Percentiles rank a stretch among this genome's conserved stretches.
Evolutionary conservation across 2,888 invertebrate species (phyloP).

Genomic region (Drosophila rellima): DNA sequence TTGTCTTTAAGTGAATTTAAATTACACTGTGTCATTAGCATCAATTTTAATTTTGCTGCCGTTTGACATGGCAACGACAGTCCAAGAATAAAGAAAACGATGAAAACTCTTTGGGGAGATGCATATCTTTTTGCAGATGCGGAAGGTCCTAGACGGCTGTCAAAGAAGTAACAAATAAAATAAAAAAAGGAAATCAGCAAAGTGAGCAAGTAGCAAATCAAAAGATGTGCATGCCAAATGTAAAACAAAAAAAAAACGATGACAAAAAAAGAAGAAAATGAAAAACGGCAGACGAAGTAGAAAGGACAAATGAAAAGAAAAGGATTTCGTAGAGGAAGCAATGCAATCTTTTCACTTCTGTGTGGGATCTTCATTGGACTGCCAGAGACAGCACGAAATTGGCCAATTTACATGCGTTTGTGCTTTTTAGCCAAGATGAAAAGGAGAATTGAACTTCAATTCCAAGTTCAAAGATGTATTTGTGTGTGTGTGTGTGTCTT

Average conservation of each 20-base stretch:
- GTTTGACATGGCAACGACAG: constrained; percentile 49
- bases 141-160: constrained; percentile 49
- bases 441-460: constrained; percentile 72
- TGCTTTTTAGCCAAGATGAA: constrained; percentile 52
- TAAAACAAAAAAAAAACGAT: constrained; percentile 7
- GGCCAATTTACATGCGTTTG: constrained; percentile 80
- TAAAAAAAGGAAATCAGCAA: constrained; percentile 52
- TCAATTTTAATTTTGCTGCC: constrained; percentile 64
- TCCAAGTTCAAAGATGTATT: constrained; percentile 40
- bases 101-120: constrained; percentile 35
- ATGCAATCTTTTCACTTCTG: constrained; percentile 37
- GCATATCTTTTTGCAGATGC: constrained; percentile 29
- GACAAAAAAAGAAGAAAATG: not conserved
- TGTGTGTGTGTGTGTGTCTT: constrained; percentile 34
- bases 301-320: constrained; percentile 59
- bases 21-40: constrained; percentile 42
- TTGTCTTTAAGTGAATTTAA: constrained; percentile 4
- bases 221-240: constrained; percentile 37
- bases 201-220: constrained; percentile 73
- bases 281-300: constrained; percentile 12
- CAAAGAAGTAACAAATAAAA: constrained; percentile 65
- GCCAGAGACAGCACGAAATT: constrained; percentile 63
- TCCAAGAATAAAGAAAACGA: constrained; percentile 4
- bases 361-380: constrained; percentile 26
- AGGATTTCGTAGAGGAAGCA: constrained; percentile 56